phyloP scores from a whole-genome alignment of 2,888 invertebrate genomes.

The Carcina quercana region DNA sequence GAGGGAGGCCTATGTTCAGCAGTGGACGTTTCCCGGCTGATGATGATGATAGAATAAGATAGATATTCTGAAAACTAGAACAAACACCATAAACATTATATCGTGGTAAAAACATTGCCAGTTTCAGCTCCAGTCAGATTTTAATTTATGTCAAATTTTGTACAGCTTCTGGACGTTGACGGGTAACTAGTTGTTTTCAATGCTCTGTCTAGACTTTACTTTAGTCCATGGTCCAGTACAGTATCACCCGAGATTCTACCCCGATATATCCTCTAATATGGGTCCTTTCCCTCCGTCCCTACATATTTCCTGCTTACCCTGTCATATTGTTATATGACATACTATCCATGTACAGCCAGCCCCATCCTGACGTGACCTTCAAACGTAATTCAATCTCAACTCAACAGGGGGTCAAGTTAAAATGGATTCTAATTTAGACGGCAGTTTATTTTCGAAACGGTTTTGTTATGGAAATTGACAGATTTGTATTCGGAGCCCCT shows the following conservation, averaged over 20 bases:
- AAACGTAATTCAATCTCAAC: constrained; percentile 3
- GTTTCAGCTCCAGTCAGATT: too few relatives aligned
- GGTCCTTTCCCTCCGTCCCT: constrained; percentile 23
- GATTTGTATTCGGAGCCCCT: constrained; percentile 11
- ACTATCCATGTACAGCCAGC: constrained; percentile 15
- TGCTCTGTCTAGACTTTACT: too few relatives aligned
- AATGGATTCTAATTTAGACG: constrained; percentile 15
- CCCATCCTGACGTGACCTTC: constrained; percentile 14
- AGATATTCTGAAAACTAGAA: too few relatives aligned
- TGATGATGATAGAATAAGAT: too few relatives aligned
- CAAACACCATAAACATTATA: too few relatives aligned
- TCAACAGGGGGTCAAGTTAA: constrained; percentile 12
- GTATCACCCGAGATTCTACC: constrained; percentile 20
- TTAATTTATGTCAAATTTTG: too few relatives aligned
- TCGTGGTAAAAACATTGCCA: too few relatives aligned
- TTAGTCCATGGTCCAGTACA: constrained; percentile 21
- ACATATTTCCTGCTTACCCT: constrained; percentile 33
- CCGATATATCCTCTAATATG: constrained; percentile 28
- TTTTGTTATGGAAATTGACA: constrained; percentile 24
- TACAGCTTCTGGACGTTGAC: too few relatives aligned
- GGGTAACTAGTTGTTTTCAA: too few relatives aligned
- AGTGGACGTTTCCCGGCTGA: too few relatives aligned
- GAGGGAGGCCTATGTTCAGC: too few relatives aligned
- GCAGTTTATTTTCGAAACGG: constrained; percentile 22
- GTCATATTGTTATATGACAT: constrained; percentile 22